Conservation (phyloP, 2,797 vertebrate genomes). For the Megaceryle alcyon region DNA sequence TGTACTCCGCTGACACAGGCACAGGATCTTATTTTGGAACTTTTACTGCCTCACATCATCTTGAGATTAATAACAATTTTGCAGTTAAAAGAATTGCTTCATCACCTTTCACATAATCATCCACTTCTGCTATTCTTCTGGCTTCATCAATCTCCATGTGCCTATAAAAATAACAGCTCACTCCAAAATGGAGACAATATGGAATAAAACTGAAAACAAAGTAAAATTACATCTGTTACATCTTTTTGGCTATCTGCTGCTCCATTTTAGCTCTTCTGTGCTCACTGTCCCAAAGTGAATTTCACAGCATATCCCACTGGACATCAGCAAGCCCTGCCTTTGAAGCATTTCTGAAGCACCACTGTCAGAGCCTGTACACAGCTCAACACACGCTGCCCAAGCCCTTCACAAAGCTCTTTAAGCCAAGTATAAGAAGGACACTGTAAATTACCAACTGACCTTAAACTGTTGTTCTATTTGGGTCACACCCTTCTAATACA, state of each 20-base stretch:
- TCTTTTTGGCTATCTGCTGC: not conserved
- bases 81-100: not conserved
- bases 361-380: not conserved
- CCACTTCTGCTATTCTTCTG: not conserved
- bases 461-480: not conserved
- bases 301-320: not conserved
- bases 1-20: not conserved
- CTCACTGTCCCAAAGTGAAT: not conserved
- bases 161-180: not conserved
- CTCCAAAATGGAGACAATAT: not conserved
- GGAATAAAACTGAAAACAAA: not conserved
- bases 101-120: not conserved
- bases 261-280: not conserved
- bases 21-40: not conserved
- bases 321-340: not conserved
- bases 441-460: slow-evolving; percentile 14
- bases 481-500: not conserved
- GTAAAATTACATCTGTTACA: not conserved
- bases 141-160: not conserved
- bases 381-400: not conserved
- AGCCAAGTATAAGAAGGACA: not conserved
- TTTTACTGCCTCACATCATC: not conserved
- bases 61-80: not conserved
- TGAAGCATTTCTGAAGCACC: not conserved
- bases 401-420: not conserved